Evolutionary conservation across 2,797 vertebrate genomes (phyloP), one percentile per base, ranked within the genome.

Genomic region (Cetoscarus ocellatus): DNA sequence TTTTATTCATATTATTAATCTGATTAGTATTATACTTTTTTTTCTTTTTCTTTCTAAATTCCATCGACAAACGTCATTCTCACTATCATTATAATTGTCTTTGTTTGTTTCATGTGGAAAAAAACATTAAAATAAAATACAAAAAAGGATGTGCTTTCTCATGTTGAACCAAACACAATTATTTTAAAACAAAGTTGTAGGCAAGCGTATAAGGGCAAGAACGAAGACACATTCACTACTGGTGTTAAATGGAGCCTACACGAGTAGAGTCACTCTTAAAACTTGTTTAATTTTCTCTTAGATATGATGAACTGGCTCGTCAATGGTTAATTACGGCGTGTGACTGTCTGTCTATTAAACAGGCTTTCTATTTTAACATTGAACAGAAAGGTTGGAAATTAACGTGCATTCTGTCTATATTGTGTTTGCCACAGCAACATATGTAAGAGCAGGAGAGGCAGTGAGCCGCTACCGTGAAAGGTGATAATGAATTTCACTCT

Each of bases 161-260:
- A 27, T 27, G 27, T 27, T 2, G 27, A 27, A 27, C 27, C 2
- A 27, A n/a, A n/a, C n/a, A 27, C 27, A 27, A 4, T 27, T 27
- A 27, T 27, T 27, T 74, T 77, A 73, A 78, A 69, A 65, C 10
- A 11, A 7, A 18, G 19, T 80, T 39, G 10, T 35, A 40, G 61
- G 66, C 70, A 9, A 1, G 14, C 36, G 66, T 50, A 61, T 77
- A 44, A 75, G 51, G 47, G 44, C 17, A 42, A 61, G 55, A 70
- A 80, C 79, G 74, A 79, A 66, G 50, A 72, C 10, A 57, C 57
- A 67, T 77, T n/a, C n/a, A n/a, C n/a, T n/a, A n/a, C n/a, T n/a
- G n/a, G n/a, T n/a, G n/a, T n/a, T n/a, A n/a, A n/a, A n/a, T n/a
- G n/a, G n/a, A n/a, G n/a, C n/a, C n/a, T 77, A 27, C 27, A 27